Percentiles rank a stretch among this genome's conserved stretches.
phyloP scores from a whole-genome alignment of 2,113 vertebrate species.

The Seriola aureovittata region DNA sequence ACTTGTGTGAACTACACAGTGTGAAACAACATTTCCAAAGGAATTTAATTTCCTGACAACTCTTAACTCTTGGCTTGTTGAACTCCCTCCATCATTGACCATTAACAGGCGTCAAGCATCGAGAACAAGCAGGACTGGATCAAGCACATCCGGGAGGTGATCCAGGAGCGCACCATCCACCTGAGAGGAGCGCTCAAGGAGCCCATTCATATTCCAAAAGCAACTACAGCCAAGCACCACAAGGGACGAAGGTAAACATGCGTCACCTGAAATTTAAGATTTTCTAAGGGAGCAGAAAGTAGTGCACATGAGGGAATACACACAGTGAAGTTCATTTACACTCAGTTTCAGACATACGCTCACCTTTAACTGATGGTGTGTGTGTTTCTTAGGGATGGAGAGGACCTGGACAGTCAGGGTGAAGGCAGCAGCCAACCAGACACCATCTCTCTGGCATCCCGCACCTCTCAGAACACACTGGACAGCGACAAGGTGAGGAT shows the following conservation, averaged over 20 bases:
- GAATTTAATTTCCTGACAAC: background rate
- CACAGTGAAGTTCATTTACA: background rate
- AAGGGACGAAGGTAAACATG: slow-evolving; percentile 91
- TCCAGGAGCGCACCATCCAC: slow-evolving; percentile 98
- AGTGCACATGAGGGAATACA: background rate
- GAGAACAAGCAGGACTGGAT: slow-evolving; percentile 99
- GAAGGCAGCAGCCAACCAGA: slow-evolving; percentile 99
- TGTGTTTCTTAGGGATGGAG: slow-evolving; percentile 89
- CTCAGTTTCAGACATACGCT: background rate
- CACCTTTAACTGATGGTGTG: background rate
- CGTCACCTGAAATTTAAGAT: background rate
- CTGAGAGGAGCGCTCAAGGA: slow-evolving; percentile 97
- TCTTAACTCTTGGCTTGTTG: slow-evolving; percentile 17
- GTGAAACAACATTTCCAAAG: slow-evolving; percentile 56
- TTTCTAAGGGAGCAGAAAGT: background rate
- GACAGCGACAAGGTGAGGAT: slow-evolving; percentile 96
- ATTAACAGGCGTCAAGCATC: slow-evolving; percentile 94
- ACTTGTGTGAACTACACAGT: slow-evolving; percentile 54
- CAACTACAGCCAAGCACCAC: slow-evolving; percentile 92
- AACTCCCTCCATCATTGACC: background rate
- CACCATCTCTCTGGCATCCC: slow-evolving; percentile 97
- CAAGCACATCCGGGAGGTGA: slow-evolving; percentile 98
- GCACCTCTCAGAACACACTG: slow-evolving; percentile 98
- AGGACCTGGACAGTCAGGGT: slow-evolving; percentile 98
- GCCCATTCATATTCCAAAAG: slow-evolving; percentile 97